Percentiles rank a stretch among this genome's conserved stretches.
These are phyloP conservation scores for Drosophila orosa DNA, from an alignment of 1,140 invertebrate genomes.

Conservation along the genomic window DNA sequence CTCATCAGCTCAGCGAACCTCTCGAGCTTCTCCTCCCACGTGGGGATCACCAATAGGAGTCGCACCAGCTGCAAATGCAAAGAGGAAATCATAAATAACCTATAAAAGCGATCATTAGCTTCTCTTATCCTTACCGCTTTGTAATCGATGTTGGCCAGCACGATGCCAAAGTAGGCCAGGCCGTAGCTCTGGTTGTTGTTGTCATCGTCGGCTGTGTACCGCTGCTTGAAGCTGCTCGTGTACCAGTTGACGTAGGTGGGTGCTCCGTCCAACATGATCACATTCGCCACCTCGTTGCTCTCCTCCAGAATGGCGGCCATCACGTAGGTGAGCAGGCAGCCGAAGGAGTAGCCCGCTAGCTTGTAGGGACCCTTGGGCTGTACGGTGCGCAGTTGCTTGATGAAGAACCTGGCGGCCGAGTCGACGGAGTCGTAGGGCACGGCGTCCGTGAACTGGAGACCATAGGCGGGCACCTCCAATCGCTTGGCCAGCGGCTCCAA, in stretches of 20 bases:
- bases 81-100: neutral
- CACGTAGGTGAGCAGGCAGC: conserved; percentile 95
- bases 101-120: neutral
- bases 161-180: conserved; percentile 92
- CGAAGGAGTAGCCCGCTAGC: conserved; percentile 97
- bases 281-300: conserved; percentile 86
- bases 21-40: conserved; percentile 84
- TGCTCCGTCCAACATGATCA: conserved; percentile 96
- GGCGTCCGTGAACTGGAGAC: conserved; percentile 93
- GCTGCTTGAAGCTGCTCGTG: conserved; percentile 88
- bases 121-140: conserved; percentile 62
- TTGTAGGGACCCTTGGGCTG: conserved; percentile 93
- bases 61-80: conserved; percentile 57
- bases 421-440: conserved; percentile 90
- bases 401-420: conserved; percentile 91
- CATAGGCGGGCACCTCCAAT: conserved; percentile 92
- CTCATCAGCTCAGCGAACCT: conserved; percentile 85
- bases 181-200: conserved; percentile 88
- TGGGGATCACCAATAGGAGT: conserved; percentile 84
- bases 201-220: conserved; percentile 82
- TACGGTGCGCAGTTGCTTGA: conserved; percentile 90
- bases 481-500: conserved; percentile 89
- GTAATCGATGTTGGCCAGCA: conserved; percentile 92
- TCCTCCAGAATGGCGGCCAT: conserved; percentile 94
- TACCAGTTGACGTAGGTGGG: conserved; percentile 94